phyloP scores from a whole-genome alignment of 2,797 vertebrate genomes.

The Crenichthys baileyi region DNA sequence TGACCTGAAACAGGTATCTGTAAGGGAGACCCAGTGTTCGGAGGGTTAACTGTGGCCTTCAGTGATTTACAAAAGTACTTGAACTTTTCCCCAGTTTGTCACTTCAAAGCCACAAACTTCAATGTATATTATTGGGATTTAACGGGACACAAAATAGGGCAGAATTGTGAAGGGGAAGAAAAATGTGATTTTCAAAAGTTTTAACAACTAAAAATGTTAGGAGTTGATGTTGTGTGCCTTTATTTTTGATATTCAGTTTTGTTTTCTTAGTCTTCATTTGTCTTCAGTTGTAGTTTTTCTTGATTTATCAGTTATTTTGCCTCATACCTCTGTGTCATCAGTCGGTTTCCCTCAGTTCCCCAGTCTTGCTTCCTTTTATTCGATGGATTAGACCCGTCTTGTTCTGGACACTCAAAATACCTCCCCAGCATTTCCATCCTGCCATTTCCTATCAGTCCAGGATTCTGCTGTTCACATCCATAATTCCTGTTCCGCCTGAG shows the following conservation, averaged over 20 bases:
- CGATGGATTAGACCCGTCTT: not conserved
- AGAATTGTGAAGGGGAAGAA: no score
- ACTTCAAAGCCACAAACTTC: no score
- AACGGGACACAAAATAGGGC: no score
- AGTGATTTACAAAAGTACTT: no score
- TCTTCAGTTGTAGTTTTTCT: not conserved
- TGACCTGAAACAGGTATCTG: no score
- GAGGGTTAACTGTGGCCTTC: no score
- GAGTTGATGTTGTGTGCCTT: not conserved
- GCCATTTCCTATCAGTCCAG: not conserved
- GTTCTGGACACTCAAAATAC: not conserved
- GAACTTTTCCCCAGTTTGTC: no score
- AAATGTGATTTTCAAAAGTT: no score
- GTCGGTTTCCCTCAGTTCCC: not conserved
- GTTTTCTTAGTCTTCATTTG: not conserved
- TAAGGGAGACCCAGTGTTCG: no score
- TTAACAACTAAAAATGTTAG: no score
- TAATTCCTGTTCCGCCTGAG: not conserved
- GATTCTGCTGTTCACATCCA: not conserved
- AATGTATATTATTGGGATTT: no score
- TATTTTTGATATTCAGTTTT: not conserved
- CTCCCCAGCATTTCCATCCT: not conserved
- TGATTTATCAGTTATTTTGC: not conserved
- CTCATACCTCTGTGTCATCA: not conserved
- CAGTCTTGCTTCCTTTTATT: not conserved